Evolutionary conservation across 2,888 invertebrate species (phyloP), one percentile per base, ranked within the genome.

Genomic region (Stegophylla sp.): DNA sequence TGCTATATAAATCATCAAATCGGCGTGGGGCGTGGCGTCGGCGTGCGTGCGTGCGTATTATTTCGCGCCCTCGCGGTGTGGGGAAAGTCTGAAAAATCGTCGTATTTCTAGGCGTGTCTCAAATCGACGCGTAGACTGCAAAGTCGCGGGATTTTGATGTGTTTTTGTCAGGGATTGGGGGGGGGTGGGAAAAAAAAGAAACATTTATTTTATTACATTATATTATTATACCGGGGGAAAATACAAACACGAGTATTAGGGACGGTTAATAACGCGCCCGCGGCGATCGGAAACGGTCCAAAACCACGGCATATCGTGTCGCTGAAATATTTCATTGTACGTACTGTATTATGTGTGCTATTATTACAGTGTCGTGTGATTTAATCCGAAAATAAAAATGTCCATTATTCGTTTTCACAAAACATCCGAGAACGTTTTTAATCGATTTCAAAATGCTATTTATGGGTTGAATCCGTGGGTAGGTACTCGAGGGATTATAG

Each of bases 31-130:
- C 7, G 34, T 7, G 34, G 67, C 7, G 34, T 7, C 4, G 4
- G 34, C 7, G 34, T 34, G 7, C 7, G 34, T 34, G 34, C 67
- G 63, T 75, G 64, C 26, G n/a, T 77, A 67, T 56, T 76, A 56
- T 77, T 45, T 15, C 28, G 69, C 59, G 67, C 67, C 20, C 12
- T 13, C 28, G 67, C n/a, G n/a, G n/a, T n/a, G 17, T 10, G 69
- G 71, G 59, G 26, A 79, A 71, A 61, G 10, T 61, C 63, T 79
- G 71, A 71, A 61, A 79, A 79, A 79, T 71, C 34, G 61, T 71
- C 5, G 26, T 79, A 45, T 71, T 69, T 61, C 34, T 69, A 79
- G 77, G 77, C 77, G 77, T 79, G 77, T 79, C 69, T 67, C 20
- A 1, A n/a, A 13, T 17, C 10, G 73, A 26, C 67, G 43, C 61